A percentile compares a stretch with the other conserved stretches of the same genome.
phyloP scores from a whole-genome alignment of 2,797 vertebrate species.

The Sciurus carolinensis region DNA sequence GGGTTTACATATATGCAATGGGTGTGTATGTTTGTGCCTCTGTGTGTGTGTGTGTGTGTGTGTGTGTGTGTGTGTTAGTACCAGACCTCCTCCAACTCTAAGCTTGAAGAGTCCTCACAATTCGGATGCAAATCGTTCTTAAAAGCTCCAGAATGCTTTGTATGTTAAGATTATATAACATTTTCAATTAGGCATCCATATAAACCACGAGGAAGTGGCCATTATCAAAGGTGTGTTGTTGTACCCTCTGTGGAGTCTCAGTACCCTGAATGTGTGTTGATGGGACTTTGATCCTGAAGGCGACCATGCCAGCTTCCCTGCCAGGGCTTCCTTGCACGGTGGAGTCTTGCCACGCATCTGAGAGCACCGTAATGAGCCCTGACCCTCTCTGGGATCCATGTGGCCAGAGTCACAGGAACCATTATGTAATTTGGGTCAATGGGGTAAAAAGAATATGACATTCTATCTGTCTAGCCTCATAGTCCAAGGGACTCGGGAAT shows the following conservation, averaged over 20 bases:
- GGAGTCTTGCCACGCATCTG: not conserved
- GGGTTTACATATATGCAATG: not conserved
- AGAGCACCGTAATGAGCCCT: not conserved
- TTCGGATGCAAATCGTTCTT: conserved; percentile 62
- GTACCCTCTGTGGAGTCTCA: not conserved
- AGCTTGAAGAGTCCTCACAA: conserved; percentile 32
- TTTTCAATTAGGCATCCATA: conserved; percentile 63
- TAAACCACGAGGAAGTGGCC: conserved; percentile 6
- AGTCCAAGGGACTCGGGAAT: not conserved
- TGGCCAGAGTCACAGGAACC: not conserved
- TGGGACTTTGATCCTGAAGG: not conserved
- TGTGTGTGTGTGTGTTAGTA: not conserved
- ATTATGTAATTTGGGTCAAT: conserved; percentile 56
- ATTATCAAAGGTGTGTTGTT: not conserved
- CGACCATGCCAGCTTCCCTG: accelerated
- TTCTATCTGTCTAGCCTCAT: not conserved
- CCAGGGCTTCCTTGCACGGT: accelerated
- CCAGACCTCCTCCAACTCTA: not conserved
- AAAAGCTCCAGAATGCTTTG: conserved; percentile 61
- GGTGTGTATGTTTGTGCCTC: not conserved
- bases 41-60: not conserved
- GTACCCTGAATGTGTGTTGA: not conserved
- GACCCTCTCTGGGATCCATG: not conserved
- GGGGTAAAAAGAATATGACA: not conserved
- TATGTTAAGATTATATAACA: conserved; percentile 72